These are phyloP conservation scores for Brachyistius frenatus DNA, from an alignment of 2,113 vertebrate genomes.

Conservation along the genomic window DNA sequence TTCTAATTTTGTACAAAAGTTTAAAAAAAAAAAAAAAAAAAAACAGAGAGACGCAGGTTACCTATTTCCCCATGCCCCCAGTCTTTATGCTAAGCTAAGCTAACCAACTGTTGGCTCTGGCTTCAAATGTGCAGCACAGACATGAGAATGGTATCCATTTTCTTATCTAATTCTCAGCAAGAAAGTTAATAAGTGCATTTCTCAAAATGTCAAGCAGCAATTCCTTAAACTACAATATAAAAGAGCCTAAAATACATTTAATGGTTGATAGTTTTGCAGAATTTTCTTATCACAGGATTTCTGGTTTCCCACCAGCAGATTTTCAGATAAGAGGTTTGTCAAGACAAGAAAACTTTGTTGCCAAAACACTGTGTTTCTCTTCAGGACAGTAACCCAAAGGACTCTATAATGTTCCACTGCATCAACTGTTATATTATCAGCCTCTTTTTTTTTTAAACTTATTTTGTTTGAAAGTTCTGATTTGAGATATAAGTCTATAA, in stretches of 20 bases:
- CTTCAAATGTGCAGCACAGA: no score
- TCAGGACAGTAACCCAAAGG: neutral
- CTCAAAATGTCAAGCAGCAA: no score
- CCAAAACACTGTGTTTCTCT: constrained; percentile 5
- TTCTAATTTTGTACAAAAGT: no score
- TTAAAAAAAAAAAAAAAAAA: neutral
- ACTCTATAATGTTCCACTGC: no score
- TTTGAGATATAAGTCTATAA: no score
- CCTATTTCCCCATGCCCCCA: neutral
- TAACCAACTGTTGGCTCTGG: neutral
- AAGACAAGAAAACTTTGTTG: constrained; percentile 33
- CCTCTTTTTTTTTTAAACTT: neutral
- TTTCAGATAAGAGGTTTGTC: constrained; percentile 15
- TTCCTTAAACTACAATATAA: neutral
- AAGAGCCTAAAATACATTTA: neutral
- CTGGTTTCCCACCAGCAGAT: constrained; percentile 18
- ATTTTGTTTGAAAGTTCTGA: neutral
- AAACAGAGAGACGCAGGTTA: no score
- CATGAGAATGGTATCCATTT: no score
- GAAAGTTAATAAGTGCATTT: no score
- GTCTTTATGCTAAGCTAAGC: neutral
- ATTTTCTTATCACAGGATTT: neutral
- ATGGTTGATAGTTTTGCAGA: neutral
- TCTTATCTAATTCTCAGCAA: no score
- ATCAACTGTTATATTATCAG: no score